Evolutionary conservation across 2,113 vertebrate genomes (phyloP).

Genomic region (Chaetura pelagica): DNA sequence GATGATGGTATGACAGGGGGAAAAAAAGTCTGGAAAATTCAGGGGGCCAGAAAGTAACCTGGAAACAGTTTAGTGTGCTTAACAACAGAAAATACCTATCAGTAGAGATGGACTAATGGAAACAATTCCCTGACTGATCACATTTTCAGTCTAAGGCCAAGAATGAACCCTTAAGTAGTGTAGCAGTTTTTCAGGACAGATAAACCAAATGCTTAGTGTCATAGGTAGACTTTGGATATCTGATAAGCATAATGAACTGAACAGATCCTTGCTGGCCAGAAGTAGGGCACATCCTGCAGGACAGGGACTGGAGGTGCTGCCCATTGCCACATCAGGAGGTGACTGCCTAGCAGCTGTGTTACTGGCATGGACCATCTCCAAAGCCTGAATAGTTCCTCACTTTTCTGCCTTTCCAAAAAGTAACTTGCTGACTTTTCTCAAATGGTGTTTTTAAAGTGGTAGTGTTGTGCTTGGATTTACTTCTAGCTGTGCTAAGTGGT

Average conservation of each 20-base stretch:
- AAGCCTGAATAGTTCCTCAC: not conserved
- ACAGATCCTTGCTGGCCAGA: not conserved
- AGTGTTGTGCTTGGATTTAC: not conserved
- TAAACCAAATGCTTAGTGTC: not conserved
- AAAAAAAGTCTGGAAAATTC: not conserved
- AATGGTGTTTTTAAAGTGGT: not conserved
- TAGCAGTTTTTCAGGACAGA: not conserved
- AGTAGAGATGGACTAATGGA: not conserved
- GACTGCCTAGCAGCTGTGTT: rapidly evolving
- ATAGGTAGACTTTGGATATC: not conserved
- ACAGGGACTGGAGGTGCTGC: not conserved
- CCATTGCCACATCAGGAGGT: not conserved
- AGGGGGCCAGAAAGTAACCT: not conserved
- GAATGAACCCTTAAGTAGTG: not conserved
- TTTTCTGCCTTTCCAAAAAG: not conserved
- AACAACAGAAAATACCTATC: not conserved
- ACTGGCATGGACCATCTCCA: not conserved
- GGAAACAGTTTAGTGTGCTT: not conserved
- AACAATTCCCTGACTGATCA: not conserved
- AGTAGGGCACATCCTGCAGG: not conserved
- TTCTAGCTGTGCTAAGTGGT: not conserved
- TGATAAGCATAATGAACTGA: not conserved
- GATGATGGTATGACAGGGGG: not conserved
- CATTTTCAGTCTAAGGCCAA: not conserved
- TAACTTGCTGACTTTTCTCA: not conserved